phyloP scores from a whole-genome alignment of 2,888 invertebrate species.

The Athrips mouffetella region DNA sequence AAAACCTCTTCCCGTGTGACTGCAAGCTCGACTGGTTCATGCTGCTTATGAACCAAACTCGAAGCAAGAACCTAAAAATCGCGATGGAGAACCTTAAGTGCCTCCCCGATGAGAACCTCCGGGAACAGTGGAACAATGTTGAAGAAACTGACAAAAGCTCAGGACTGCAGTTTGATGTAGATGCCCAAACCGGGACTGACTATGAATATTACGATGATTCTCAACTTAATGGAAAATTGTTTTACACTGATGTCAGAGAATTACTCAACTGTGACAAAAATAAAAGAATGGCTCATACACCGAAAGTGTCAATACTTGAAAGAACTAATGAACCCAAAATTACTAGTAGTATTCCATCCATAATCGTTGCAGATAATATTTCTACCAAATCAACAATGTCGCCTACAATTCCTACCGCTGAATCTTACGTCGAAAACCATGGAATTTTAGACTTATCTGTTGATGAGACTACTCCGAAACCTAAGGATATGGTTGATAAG shows the following conservation, averaged over 20 bases:
- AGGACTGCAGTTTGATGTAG: constrained; percentile 36
- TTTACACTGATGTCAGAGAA: constrained; percentile 59
- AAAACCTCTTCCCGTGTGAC: constrained; percentile 60
- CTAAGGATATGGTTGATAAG: constrained; percentile 18
- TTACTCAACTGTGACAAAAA: constrained; percentile 45
- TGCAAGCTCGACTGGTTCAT: constrained; percentile 65
- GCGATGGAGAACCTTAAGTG: constrained; percentile 64
- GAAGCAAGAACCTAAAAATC: constrained; percentile 46
- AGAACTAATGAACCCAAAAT: constrained; percentile 13
- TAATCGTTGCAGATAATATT: not conserved
- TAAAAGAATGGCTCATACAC: not conserved
- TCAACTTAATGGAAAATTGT: constrained; percentile 63
- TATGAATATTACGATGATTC: constrained; percentile 69
- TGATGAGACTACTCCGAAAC: constrained; percentile 24
- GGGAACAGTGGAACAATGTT: constrained; percentile 49
- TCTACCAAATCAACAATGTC: constrained; percentile 14
- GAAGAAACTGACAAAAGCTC: constrained; percentile 43
- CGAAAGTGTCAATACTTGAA: constrained; percentile 8
- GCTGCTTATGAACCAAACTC: constrained; percentile 54
- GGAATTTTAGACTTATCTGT: constrained; percentile 31
- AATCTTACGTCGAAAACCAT: constrained; percentile 18
- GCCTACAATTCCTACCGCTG: constrained; percentile 11
- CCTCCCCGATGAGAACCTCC: constrained; percentile 44
- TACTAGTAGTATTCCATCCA: not conserved
- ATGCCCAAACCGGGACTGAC: constrained; percentile 37